phyloP scores from a whole-genome alignment of 2,797 vertebrate species.

The Tarsius wallacei region DNA sequence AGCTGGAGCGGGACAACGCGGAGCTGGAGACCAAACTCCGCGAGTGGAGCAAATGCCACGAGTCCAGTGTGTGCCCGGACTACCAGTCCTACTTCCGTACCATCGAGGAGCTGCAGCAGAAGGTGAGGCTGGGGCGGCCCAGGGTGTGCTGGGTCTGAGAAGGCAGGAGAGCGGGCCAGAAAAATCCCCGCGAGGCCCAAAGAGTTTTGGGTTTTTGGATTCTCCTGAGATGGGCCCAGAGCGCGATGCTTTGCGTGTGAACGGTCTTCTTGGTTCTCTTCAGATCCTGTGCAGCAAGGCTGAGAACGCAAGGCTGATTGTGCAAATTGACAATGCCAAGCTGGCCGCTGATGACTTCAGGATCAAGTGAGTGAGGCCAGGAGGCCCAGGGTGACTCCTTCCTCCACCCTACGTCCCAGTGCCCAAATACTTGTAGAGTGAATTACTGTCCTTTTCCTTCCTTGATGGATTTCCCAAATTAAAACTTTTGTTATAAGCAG shows the following conservation, averaged over 20 bases:
- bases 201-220: not conserved
- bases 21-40: conserved; percentile 93
- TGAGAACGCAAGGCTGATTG: conserved; percentile 91
- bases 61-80: conserved; percentile 89
- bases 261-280: not conserved
- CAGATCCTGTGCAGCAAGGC: conserved; percentile 90
- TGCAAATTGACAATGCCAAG: conserved; percentile 91
- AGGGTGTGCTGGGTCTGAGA: not conserved
- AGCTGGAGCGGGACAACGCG: conserved; percentile 91
- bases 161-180: fast-evolving
- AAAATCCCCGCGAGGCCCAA: not conserved
- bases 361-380: conserved; percentile 89
- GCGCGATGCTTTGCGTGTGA: not conserved
- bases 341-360: conserved; percentile 92
- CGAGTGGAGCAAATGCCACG: conserved; percentile 91
- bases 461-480: not conserved
- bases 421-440: not conserved
- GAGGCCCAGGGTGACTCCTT: not conserved
- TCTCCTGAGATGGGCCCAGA: not conserved
- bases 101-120: conserved; percentile 93
- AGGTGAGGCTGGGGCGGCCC: conserved; percentile 88
- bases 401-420: not conserved
- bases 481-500: not conserved
- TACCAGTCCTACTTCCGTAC: conserved; percentile 89
- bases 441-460: not conserved